phyloP scores from a whole-genome alignment of 2,797 vertebrate genomes.

The Thalassophryne amazonica region DNA sequence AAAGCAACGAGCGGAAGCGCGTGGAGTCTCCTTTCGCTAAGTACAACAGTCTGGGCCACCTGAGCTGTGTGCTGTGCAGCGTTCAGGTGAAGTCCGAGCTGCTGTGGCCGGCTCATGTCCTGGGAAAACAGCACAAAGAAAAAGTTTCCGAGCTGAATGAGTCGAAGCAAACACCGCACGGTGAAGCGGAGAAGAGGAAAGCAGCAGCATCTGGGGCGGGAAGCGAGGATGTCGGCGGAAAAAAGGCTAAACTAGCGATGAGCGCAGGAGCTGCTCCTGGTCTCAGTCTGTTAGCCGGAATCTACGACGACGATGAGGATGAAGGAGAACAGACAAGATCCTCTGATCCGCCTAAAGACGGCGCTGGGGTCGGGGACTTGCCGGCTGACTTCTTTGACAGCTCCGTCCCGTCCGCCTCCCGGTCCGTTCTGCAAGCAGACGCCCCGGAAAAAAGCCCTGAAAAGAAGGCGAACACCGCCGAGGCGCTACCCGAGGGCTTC shows the following conservation, averaged over 20 bases:
- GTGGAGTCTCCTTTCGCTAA: slow-evolving; percentile 90
- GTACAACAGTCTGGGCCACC: slow-evolving; percentile 89
- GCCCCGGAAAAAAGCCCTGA: slow-evolving; percentile 77
- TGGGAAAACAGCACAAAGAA: slow-evolving; percentile 92
- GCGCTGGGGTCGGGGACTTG: slow-evolving; percentile 40
- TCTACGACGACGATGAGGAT: slow-evolving; percentile 77
- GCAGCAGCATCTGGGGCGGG: slow-evolving; percentile 59
- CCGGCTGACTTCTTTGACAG: slow-evolving; percentile 85
- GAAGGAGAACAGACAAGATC: slow-evolving; percentile 26
- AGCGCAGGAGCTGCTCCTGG: slow-evolving; percentile 20
- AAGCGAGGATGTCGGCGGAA: slow-evolving; percentile 51
- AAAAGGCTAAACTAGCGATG: slow-evolving; percentile 69
- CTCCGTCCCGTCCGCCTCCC: slow-evolving; percentile 79
- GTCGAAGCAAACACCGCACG: slow-evolving; percentile 48
- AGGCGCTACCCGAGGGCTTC: slow-evolving; percentile 94
- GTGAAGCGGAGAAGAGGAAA: slow-evolving; percentile 78
- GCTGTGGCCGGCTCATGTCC: slow-evolving; percentile 90
- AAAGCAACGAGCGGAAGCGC: slow-evolving; percentile 79
- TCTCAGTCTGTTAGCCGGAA: slow-evolving; percentile 77
- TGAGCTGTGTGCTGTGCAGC: slow-evolving; percentile 87
- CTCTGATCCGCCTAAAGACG: slow-evolving; percentile 20
- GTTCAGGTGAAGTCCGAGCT: slow-evolving; percentile 86
- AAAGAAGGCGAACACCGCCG: slow-evolving; percentile 87
- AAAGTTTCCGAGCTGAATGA: slow-evolving; percentile 80
- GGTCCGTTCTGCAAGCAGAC: slow-evolving; percentile 90